A percentile compares a stretch with the other conserved stretches of the same genome.
Conservation (phyloP, 23 tunicate species). For the Diplosoma virens region DNA sequence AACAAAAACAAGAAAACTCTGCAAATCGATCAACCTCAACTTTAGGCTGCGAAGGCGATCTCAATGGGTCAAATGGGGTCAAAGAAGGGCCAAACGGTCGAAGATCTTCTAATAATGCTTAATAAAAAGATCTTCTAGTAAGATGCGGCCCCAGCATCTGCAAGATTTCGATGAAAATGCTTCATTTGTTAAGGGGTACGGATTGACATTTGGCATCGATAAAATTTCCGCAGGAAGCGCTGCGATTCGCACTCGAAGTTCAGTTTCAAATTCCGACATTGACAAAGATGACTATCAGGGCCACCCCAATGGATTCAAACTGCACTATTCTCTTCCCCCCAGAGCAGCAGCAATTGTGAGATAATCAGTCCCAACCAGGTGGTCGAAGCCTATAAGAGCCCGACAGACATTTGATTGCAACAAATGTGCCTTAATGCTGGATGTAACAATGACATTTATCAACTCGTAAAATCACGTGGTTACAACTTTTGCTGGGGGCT, state of each 20-base stretch:
- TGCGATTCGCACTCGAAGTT: slow-evolving; percentile 21
- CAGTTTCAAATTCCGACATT: slow-evolving; percentile 2
- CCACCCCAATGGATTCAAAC: slow-evolving; percentile 34
- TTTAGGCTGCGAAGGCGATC: slow-evolving; percentile 46
- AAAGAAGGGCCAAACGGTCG: neutral
- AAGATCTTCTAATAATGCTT: neutral
- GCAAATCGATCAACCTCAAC: slow-evolving; percentile 32
- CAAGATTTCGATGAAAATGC: slow-evolving; percentile 78
- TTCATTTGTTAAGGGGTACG: slow-evolving; percentile 72
- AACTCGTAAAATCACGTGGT: too few species aligned
- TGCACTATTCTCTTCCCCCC: slow-evolving; percentile 40
- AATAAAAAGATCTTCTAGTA: too few species aligned
- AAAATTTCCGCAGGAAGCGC: neutral
- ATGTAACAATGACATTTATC: too few species aligned
- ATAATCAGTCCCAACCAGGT: slow-evolving; percentile 24
- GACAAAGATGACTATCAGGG: slow-evolving; percentile 21
- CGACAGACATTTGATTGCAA: neutral
- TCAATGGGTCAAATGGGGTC: neutral
- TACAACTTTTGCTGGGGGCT: too few species aligned
- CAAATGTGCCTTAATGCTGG: too few species aligned
- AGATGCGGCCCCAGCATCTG: slow-evolving; percentile 56
- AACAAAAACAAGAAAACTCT: neutral
- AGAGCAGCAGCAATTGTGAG: slow-evolving; percentile 36
- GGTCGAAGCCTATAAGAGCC: neutral
- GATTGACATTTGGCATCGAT: slow-evolving; percentile 59